Evolutionary conservation across 2,113 vertebrate species (phyloP), one percentile per base, ranked within the genome.

Genomic region (Triplophysa dalaica): DNA sequence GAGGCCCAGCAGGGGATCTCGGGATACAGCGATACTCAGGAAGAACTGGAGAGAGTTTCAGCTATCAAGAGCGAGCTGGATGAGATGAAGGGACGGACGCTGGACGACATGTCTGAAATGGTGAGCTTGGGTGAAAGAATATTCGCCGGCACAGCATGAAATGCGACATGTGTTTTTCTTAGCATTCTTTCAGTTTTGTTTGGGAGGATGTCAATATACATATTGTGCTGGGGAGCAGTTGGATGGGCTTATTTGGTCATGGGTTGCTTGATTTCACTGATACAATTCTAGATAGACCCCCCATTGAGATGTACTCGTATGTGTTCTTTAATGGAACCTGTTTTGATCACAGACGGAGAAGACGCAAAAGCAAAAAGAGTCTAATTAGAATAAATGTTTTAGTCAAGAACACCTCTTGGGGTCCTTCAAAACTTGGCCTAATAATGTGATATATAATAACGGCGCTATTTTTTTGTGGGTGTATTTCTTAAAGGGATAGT

Each of bases 21-120:
- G 52, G 97, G 97, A 8, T 99, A 95, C 84, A 99, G 96, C 58
- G 91, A 94, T 81, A 98, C 96, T 8, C 96, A 98, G 83, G 97
- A 99, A 81, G 97, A 98, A 80, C 89, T 99, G 60, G 96, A 99
- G 86, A 93, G 94, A 78, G 95, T 98, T 13, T 99, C 96, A 0
- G 94, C 96, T 61, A 92, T 97, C 62, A 99, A 98, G 89, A 97
- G 95, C n/a, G 97, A 98, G 83, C 91, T 98, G 75, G 97, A 99
- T 50, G 95, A 98, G 83, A 89, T 94, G 90, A 99, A 99, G 85
- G 96, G 95, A n/a, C 93, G 91, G 9, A 96, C 95, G 0, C 89
- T 98, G 80, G 96, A 96, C 10, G 94, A 94, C 89, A 99, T 99
- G 95, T 97, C 97, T 62, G 96, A 95, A 86, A 99, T 98, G 97